These are phyloP conservation scores for Eilema depressum DNA, from an alignment of 2,888 invertebrate genomes.

Conservation along the genomic window DNA sequence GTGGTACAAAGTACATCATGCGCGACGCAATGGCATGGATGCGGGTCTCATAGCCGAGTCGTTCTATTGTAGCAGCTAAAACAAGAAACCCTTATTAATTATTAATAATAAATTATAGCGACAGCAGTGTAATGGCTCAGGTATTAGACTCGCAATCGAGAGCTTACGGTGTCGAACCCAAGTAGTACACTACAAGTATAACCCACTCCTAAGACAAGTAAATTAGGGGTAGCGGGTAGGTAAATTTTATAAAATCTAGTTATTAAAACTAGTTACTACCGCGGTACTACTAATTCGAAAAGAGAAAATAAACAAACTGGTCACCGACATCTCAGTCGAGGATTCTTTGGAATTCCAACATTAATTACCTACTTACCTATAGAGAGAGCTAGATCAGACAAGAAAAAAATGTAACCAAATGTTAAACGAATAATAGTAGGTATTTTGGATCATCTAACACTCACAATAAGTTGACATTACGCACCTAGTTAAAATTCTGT, in stretches of 20 bases:
- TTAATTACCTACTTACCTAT: no score
- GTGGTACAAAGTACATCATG: conserved; percentile 67
- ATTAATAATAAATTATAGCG: conserved; percentile 20
- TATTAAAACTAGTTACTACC: not conserved
- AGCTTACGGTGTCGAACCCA: not conserved
- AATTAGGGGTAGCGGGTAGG: not conserved
- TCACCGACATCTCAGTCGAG: not conserved
- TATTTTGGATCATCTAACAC: not conserved
- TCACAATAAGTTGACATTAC: no score
- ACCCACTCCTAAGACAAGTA: not conserved
- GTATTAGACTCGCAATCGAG: not conserved
- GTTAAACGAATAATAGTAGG: no score
- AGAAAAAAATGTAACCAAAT: no score
- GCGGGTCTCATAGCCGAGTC: conserved; percentile 89
- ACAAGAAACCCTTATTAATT: conserved; percentile 74
- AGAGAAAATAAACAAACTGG: not conserved
- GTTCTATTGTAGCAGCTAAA: conserved; percentile 94
- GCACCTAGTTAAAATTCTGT: not conserved
- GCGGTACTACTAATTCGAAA: not conserved
- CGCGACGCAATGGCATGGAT: conserved; percentile 74
- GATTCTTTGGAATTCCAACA: not conserved
- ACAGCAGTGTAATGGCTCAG: not conserved
- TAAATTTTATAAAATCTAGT: not conserved
- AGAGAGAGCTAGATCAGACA: no score
- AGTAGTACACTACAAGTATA: not conserved